Base-by-base conservation (phyloP, 2,797 vertebrate species). In the Brotula barbata region DNA sequence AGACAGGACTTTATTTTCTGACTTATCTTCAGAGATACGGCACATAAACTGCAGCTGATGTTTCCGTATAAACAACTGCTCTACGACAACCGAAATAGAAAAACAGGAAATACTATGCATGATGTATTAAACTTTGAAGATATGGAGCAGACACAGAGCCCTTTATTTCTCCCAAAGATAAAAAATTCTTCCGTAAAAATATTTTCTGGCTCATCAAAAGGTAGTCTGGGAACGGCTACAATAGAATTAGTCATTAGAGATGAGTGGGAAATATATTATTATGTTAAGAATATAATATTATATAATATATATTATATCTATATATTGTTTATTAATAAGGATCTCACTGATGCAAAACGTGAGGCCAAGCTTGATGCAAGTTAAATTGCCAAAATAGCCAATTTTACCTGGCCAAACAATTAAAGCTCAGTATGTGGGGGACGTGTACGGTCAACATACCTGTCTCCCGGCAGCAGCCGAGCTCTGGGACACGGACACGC, bases 401-500 rank as follows among this genome's bases (percentile, higher is more conserved):
- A 6, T 23, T 22, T 42, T n/a, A 14, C 14, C 6, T 5, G 2
- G 34, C 2, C 5, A 8, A 34, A 48, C 20, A 14, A 64, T 13
- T 8, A 21, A 12, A 37, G 34, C 1, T 46, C 12, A 39, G 36
- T 6, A 42, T 20, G 4, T 7, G 56, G 1, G 0, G 14, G n/a
- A 1, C 1, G 51, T 22, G 46, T 6, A 0, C 6, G 8, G 21
- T 20, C 17, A 5, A 2, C 0, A 0, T 84, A 90, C 87, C 87
- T 88, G 89, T 23, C 86, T 80, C 5, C 84, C 84, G 0, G 58
- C 74, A 1, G 81, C 5, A 0, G 58, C 37, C 0, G 77, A 63
- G 61, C 83, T 81, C 59, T 81, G 85, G 42, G 64, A 60, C 19
- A 20, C 21, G 21, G 84, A 84, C 72, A 71, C 2, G 65, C 67